A percentile compares a stretch with the other conserved stretches of the same genome.
phyloP scores from a whole-genome alignment of 2,888 invertebrate species.

The Phragmatobia fuliginosa region DNA sequence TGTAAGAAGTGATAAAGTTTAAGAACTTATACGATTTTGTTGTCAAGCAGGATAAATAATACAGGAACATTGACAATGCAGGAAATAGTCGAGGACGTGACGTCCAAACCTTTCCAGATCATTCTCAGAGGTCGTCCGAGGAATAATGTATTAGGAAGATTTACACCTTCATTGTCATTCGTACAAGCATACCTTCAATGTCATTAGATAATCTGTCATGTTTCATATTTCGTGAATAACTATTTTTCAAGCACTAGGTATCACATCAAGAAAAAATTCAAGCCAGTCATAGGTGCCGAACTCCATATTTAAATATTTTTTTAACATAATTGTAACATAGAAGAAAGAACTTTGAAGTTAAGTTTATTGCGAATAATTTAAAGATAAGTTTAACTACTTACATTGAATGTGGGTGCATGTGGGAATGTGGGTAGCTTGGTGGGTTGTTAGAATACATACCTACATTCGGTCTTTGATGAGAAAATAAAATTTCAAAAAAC shows the following conservation, averaged over 20 bases:
- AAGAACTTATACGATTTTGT: slow-evolving; percentile 22
- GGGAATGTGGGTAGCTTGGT: not conserved
- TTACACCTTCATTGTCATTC: slow-evolving; percentile 68
- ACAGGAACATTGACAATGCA: slow-evolving; percentile 52
- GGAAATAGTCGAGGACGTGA: slow-evolving; percentile 52
- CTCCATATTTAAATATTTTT: too few relatives aligned
- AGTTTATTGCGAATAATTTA: not conserved
- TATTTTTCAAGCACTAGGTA: slow-evolving; percentile 30
- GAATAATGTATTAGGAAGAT: slow-evolving; percentile 63
- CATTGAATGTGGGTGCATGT: not conserved
- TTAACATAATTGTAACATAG: too few relatives aligned
- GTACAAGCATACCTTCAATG: slow-evolving; percentile 67
- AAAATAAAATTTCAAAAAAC: not conserved
- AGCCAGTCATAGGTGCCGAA: slow-evolving; percentile 32
- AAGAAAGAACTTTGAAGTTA: too few relatives aligned
- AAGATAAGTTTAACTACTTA: not conserved
- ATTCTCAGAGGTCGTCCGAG: slow-evolving; percentile 58
- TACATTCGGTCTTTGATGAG: not conserved
- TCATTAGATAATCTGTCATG: slow-evolving; percentile 69
- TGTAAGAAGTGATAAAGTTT: too few relatives aligned
- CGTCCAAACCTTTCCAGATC: slow-evolving; percentile 57
- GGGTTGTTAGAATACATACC: not conserved
- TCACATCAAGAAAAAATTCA: slow-evolving; percentile 53
- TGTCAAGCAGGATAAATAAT: slow-evolving; percentile 39
- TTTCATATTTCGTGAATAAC: slow-evolving; percentile 55